Evolutionary conservation across 2,888 invertebrate species (phyloP).

Genomic region (Liposcelis brunnea): DNA sequence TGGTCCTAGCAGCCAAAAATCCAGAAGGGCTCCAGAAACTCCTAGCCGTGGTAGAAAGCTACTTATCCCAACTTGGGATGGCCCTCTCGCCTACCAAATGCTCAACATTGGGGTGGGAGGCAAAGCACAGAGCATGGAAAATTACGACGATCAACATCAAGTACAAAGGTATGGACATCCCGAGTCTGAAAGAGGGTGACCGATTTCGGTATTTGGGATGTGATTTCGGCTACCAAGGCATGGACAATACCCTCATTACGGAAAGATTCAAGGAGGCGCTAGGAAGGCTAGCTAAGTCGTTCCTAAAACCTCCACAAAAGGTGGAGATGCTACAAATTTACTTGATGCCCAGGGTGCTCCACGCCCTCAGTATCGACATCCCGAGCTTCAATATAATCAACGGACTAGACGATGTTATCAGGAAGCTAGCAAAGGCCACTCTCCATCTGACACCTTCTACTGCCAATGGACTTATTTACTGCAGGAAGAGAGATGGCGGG

Average conservation of each 20-base stretch:
- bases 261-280: too few species aligned
- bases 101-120: background rate
- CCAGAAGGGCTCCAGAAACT: constrained; percentile 12
- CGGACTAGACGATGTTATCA: background rate
- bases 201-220: too few species aligned
- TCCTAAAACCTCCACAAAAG: constrained; percentile 25
- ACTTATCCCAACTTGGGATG: constrained; percentile 1
- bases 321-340: background rate
- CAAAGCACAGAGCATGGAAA: too few species aligned
- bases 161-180: too few species aligned
- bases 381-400: too few species aligned
- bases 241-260: too few species aligned
- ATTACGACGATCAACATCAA: too few species aligned
- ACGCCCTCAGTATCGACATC: too few species aligned
- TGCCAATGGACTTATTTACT: constrained; percentile 17
- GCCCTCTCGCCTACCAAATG: constrained; percentile 7
- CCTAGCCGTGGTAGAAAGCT: constrained; percentile 4
- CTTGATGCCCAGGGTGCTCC: background rate
- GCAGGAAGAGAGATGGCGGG: constrained; percentile 9
- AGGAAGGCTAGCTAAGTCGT: too few species aligned
- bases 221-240: too few species aligned
- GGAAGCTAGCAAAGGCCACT: background rate
- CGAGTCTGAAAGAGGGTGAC: too few species aligned
- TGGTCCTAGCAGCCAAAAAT: constrained; percentile 13
- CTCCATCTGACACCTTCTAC: constrained; percentile 4